Conservation (phyloP, 2,888 invertebrate species). For the Sminthurinus aureus region DNA sequence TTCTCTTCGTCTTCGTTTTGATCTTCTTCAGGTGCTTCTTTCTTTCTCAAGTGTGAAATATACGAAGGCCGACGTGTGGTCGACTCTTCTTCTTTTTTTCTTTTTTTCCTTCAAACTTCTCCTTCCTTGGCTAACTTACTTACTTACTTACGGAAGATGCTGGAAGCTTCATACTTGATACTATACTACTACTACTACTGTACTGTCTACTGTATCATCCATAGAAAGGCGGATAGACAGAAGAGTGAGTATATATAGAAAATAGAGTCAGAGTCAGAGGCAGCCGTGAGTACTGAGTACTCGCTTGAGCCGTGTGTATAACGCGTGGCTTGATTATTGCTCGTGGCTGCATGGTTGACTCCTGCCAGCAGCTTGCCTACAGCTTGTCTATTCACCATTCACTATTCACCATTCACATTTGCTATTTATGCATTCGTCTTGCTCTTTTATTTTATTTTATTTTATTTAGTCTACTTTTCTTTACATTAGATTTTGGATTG, state of each 20-base stretch:
- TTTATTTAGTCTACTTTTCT: neutral
- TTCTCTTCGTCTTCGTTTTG: conserved; percentile 4
- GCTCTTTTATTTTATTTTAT: conserved; percentile 10
- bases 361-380: conserved; percentile 22
- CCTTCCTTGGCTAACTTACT: no score
- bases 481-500: neutral
- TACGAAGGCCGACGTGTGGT: conserved; percentile 52
- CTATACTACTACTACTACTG: no score
- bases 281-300: no score
- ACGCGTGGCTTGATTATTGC: conserved; percentile 41
- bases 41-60: conserved; percentile 49
- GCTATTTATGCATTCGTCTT: conserved; percentile 21
- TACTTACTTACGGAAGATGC: conserved; percentile 28
- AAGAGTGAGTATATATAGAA: no score
- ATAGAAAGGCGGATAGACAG: no score
- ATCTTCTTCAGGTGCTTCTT: conserved; percentile 40
- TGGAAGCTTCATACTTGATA: conserved; percentile 21
- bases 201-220: no score
- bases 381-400: conserved; percentile 7
- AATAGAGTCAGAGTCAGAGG: no score
- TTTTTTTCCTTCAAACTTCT: no score
- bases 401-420: neutral
- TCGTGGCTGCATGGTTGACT: conserved; percentile 35
- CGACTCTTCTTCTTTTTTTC: conserved; percentile 21
- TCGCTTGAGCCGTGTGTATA: conserved; percentile 12